Percentiles rank a stretch among this genome's conserved stretches.
phyloP scores from a whole-genome alignment of 2,888 invertebrate species.

The Unio delphinus region DNA sequence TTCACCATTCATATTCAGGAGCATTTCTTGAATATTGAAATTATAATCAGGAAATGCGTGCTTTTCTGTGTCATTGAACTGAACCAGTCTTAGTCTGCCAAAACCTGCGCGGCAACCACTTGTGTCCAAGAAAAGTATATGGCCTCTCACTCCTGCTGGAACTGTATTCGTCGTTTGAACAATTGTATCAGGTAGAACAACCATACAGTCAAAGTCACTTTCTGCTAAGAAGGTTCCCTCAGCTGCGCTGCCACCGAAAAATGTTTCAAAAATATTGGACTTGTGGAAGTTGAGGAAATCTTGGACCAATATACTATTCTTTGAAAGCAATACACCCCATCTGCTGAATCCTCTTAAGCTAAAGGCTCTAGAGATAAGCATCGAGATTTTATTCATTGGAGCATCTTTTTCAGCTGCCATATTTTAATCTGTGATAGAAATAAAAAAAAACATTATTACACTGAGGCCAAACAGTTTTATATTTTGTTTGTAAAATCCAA shows the following conservation, averaged over 20 bases:
- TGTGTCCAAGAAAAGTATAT: conserved; percentile 4
- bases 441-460: no score
- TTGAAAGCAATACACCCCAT: conserved; percentile 1
- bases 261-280: not conserved
- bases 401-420: no score
- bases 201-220: conserved; percentile 13
- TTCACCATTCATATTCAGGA: conserved; percentile 1
- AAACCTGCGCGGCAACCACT: conserved; percentile 4
- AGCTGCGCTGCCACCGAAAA: conserved; percentile 8
- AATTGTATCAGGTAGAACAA: conserved; percentile 3
- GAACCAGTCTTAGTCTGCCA: conserved; percentile 3
- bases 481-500: no score
- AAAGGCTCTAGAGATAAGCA: no score
- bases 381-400: no score
- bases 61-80: conserved; percentile 2
- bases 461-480: no score
- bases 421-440: no score
- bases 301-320: conserved; percentile 4
- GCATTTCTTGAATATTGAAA: not conserved
- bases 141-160: not conserved
- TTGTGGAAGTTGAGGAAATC: conserved; percentile 3
- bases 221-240: conserved; percentile 7
- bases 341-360: not conserved
- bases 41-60: not conserved
- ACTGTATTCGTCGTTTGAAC: not conserved